Evolutionary conservation across 1,140 invertebrate genomes (phyloP).

Genomic region (Cotesia chilonis): DNA sequence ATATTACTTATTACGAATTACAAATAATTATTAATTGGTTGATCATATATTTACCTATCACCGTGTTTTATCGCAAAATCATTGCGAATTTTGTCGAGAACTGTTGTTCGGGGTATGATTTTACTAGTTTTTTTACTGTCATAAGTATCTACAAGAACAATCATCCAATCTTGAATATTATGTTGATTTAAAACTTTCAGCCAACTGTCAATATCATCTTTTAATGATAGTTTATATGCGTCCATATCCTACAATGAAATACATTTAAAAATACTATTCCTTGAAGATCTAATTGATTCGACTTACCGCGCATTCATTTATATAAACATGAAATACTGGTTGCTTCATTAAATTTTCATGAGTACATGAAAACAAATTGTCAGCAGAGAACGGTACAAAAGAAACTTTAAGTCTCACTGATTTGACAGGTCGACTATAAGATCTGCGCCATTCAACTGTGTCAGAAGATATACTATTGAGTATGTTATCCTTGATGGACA

Average conservation of each 20-base stretch:
- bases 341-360: slow-evolving; percentile 82
- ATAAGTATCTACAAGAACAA: slow-evolving; percentile 90
- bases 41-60: slow-evolving; percentile 70
- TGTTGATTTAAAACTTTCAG: slow-evolving; percentile 77
- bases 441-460: slow-evolving; percentile 88
- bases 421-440: slow-evolving; percentile 80
- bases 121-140: slow-evolving; percentile 93
- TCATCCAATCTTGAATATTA: slow-evolving; percentile 91
- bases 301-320: slow-evolving; percentile 90
- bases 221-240: slow-evolving; percentile 83
- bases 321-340: slow-evolving; percentile 93
- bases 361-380: slow-evolving; percentile 75
- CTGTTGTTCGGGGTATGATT: slow-evolving; percentile 88
- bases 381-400: slow-evolving; percentile 83
- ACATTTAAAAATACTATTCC: slow-evolving; percentile 18
- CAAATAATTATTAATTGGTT: background rate
- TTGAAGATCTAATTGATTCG: slow-evolving; percentile 20
- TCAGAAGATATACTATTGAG: slow-evolving; percentile 84
- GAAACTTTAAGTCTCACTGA: slow-evolving; percentile 85
- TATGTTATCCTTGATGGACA: slow-evolving; percentile 79
- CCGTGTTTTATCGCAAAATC: slow-evolving; percentile 92
- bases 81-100: slow-evolving; percentile 91
- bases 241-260: slow-evolving; percentile 81
- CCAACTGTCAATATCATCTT: slow-evolving; percentile 91
- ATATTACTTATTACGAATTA: slow-evolving; percentile 13